Evolutionary conservation across 2,888 invertebrate genomes (phyloP), one percentile per base, ranked within the genome.

Genomic region (Pyrrhosoma nymphula): DNA sequence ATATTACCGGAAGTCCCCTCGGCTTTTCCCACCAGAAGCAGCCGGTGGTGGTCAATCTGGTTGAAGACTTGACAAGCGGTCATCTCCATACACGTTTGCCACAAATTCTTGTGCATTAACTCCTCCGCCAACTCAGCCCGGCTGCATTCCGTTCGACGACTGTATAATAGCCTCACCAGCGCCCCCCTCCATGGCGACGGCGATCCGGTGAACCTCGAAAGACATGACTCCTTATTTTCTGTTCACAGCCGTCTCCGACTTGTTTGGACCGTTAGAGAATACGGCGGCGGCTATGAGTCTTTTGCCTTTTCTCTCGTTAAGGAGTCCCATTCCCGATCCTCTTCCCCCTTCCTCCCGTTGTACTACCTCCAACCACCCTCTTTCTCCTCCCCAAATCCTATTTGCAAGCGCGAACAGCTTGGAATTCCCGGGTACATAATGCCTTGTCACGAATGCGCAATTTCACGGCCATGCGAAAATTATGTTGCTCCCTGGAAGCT

Each of bases 361-460:
- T 23, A 69, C 69, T 26, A n/a, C 69, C 12, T n/a, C 69, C 69
- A 26, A 20, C 69, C 10, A n/a, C 69, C 47, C 47, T 8, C 69
- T n/a, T 23, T 23, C 63, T 12, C 63, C 23, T n/a, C 69, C 69
- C 69, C 69, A 26, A 23, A 69, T 26, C 69, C 23, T 69, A 60
- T 93, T n/a, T 75, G 69, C 63, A 69, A 91, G 63, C 39, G 91
- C 39, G 91, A 91, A 91, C 63, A 91, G 39, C 47, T 47, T 69
- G 93, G 69, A 69, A 69, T 82, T 35, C 82, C 30, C 82, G 18
- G 35, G 30, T 35, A 26, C 69, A 93, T 39, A 93, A 39, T 93
- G 93, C 69, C 69, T 75, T 55, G 69, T 93, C 93, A 93, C 93
- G 93, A 93, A 69, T 55, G n/a, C 69, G 63, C 93, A 75, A 93